These are phyloP conservation scores for Bombus pyrosoma DNA, from an alignment of 1,140 invertebrate species.

Conservation along the genomic window DNA sequence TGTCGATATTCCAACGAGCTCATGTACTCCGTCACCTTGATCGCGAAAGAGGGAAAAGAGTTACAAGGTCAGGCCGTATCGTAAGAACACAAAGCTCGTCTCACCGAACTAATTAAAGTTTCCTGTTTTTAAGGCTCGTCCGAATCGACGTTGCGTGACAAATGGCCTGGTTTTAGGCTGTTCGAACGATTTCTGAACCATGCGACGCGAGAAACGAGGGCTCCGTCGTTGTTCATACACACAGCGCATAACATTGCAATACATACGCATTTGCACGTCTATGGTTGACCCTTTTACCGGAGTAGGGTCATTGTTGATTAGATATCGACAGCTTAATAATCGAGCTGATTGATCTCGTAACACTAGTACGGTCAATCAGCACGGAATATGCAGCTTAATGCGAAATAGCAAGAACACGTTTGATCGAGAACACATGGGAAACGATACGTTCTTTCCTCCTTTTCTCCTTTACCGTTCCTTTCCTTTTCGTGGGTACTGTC, in stretches of 20 bases:
- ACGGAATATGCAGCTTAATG: neutral
- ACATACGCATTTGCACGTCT: neutral
- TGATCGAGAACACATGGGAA: slow-evolving; percentile 20
- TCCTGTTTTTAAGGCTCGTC: slow-evolving; percentile 55
- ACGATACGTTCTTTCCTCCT: neutral
- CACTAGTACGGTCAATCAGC: neutral
- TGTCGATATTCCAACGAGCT: slow-evolving; percentile 60
- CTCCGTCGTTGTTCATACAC: neutral
- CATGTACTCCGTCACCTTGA: slow-evolving; percentile 67
- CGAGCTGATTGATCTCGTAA: neutral
- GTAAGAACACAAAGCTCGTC: slow-evolving; percentile 57
- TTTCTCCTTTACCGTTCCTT: neutral
- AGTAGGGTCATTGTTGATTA: slow-evolving; percentile 28
- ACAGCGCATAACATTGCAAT: neutral
- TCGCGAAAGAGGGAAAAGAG: slow-evolving; percentile 40
- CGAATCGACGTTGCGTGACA: slow-evolving; percentile 59
- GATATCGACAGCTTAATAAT: slow-evolving; percentile 20
- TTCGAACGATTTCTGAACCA: neutral
- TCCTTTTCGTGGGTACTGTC: rapidly evolving
- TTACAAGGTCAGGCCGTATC: slow-evolving; percentile 55
- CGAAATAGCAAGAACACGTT: slow-evolving; percentile 18
- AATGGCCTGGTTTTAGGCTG: slow-evolving; percentile 48
- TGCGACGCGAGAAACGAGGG: neutral
- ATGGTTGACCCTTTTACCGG: slow-evolving; percentile 19
- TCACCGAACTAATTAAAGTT: slow-evolving; percentile 67